Evolutionary conservation across 2,888 invertebrate genomes (phyloP).

Genomic region (Apodemia zela): DNA sequence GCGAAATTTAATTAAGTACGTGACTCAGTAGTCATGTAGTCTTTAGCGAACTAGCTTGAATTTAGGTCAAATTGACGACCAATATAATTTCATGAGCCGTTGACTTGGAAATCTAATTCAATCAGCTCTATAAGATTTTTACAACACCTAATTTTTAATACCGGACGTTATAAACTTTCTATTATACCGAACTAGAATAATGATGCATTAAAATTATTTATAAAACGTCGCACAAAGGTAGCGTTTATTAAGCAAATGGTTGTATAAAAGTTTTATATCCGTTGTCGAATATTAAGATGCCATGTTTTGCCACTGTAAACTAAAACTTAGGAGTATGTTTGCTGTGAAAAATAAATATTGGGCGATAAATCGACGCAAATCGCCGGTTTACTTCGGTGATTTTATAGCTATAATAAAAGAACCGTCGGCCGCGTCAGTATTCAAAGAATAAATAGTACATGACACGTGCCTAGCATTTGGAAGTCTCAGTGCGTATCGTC

Average conservation of each 20-base stretch:
- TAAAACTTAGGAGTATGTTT: constrained; percentile 48
- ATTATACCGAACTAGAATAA: constrained; percentile 50
- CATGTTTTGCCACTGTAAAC: constrained; percentile 47
- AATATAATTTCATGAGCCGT: constrained; percentile 8
- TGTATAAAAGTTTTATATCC: constrained; percentile 28
- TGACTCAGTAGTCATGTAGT: constrained; percentile 1
- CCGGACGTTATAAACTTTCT: constrained; percentile 61
- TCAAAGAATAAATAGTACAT: constrained; percentile 61
- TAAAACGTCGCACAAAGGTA: constrained; percentile 33
- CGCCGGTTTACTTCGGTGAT: constrained; percentile 58
- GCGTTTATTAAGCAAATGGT: constrained; percentile 40
- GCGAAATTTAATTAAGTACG: constrained; percentile 2
- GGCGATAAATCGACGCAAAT: constrained; percentile 71
- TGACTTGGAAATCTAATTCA: constrained; percentile 36
- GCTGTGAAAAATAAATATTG: constrained; percentile 76
- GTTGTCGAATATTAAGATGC: constrained; percentile 9
- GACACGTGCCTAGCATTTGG: constrained; percentile 61
- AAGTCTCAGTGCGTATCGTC: constrained; percentile 50
- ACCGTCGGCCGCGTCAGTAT: constrained; percentile 68
- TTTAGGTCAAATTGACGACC: constrained; percentile 6
- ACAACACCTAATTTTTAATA: constrained; percentile 34
- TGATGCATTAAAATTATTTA: constrained; percentile 50
- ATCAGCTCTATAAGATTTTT: constrained; percentile 21
- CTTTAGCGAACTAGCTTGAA: constrained; percentile 5
- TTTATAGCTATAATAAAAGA: constrained; percentile 77